A percentile compares a stretch with the other conserved stretches of the same genome.
Conservation (phyloP, 2,888 invertebrate species). For the Diabrotica balteata region DNA sequence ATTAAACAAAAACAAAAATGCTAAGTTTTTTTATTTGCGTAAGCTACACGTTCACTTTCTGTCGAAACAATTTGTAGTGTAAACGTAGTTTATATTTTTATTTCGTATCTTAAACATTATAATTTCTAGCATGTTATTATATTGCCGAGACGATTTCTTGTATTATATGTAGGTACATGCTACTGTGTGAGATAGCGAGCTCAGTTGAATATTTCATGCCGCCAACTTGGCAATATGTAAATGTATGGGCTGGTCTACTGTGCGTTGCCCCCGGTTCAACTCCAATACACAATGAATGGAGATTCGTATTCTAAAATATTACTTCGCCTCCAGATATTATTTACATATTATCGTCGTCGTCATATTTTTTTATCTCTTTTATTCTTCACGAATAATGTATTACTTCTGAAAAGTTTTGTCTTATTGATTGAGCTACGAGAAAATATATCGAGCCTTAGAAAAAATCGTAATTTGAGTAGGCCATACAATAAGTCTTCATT, state of each 20-base stretch:
- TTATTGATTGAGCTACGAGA: background rate
- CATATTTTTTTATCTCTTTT: constrained; percentile 29
- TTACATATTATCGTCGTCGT: constrained; percentile 42
- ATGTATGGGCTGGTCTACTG: constrained; percentile 37
- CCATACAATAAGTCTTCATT: too few species aligned
- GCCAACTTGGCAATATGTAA: constrained; percentile 30
- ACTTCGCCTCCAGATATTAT: constrained; percentile 38
- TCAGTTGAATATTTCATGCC: constrained; percentile 30
- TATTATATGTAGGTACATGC: constrained; percentile 55
- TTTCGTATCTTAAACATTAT: constrained; percentile 59
- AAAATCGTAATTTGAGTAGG: background rate
- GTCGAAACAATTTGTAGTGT: constrained; percentile 13
- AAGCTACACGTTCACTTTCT: too few species aligned
- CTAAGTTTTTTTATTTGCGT: too few species aligned
- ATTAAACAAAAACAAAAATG: too few species aligned
- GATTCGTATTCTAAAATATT: constrained; percentile 43
- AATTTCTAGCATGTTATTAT: constrained; percentile 61
- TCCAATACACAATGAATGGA: constrained; percentile 43
- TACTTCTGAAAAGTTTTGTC: constrained; percentile 14
- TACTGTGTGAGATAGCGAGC: constrained; percentile 55
- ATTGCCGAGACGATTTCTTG: constrained; percentile 56
- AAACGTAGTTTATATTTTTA: constrained; percentile 43
- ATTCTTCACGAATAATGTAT: constrained; percentile 16
- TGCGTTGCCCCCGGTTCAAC: constrained; percentile 35
- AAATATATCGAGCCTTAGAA: constrained; percentile 4